These are phyloP conservation scores for Meandrusa payeni DNA, from an alignment of 2,888 invertebrate species.

Conservation along the genomic window DNA sequence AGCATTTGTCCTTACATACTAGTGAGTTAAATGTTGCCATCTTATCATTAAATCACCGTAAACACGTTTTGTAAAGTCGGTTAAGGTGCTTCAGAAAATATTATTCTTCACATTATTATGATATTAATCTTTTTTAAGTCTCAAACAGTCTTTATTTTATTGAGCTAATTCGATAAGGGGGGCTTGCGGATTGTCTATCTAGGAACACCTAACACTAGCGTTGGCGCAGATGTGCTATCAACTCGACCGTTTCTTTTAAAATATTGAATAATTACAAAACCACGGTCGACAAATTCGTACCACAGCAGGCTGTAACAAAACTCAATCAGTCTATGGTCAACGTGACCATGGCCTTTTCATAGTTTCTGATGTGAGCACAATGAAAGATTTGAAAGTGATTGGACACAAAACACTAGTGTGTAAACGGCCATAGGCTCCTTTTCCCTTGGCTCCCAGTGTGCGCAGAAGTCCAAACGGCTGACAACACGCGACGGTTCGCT, in stretches of 20 bases:
- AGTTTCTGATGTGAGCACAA: too few relatives aligned
- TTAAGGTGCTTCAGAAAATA: conserved; percentile 77
- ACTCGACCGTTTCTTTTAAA: too few relatives aligned
- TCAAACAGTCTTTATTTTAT: conserved; percentile 72
- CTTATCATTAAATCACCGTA: conserved; percentile 75
- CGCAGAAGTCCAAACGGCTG: conserved; percentile 74
- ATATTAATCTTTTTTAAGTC: conserved; percentile 64
- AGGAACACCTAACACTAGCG: conserved; percentile 42
- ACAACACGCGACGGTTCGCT: conserved; percentile 62
- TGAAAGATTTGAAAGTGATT: too few relatives aligned
- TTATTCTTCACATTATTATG: conserved; percentile 53
- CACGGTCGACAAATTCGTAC: too few relatives aligned
- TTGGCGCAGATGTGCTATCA: too few relatives aligned
- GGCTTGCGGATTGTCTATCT: conserved; percentile 71
- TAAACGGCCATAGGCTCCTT: conserved; percentile 28
- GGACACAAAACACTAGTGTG: conserved; percentile 24
- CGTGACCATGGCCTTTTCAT: too few relatives aligned
- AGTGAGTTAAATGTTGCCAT: conserved; percentile 75
- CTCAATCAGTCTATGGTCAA: too few relatives aligned
- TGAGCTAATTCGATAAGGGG: conserved; percentile 75
- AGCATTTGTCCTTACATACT: conserved; percentile 80
- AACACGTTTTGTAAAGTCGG: conserved; percentile 71
- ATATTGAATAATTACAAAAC: too few relatives aligned
- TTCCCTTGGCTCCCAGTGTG: conserved; percentile 44
- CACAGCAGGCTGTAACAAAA: too few relatives aligned